Evolutionary conservation across 2,113 vertebrate species (phyloP).

Genomic region (Callipepla californica): DNA sequence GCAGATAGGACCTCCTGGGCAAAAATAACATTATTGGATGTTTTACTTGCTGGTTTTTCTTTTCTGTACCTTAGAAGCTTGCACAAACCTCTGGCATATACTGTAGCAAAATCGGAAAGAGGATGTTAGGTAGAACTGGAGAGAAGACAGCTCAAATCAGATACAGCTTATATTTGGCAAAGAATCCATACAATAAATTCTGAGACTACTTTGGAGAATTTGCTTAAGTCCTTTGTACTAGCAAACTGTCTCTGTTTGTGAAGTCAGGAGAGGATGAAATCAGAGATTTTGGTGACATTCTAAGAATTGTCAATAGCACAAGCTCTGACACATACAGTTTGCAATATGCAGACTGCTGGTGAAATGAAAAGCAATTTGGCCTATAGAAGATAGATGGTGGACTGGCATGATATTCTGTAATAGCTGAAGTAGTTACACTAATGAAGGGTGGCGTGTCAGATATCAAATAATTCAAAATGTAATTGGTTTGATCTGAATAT

Average conservation of each 20-base stretch:
- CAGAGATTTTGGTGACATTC: not conserved
- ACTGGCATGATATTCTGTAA: not conserved
- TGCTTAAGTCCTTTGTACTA: not conserved
- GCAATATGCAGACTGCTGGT: not conserved
- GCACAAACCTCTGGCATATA: not conserved
- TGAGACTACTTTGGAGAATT: not conserved
- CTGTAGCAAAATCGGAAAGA: not conserved
- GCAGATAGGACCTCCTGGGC: not conserved
- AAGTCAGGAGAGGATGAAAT: not conserved
- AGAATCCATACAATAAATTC: not conserved
- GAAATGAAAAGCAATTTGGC: not conserved
- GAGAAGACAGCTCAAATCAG: not conserved
- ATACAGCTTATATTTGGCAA: not conserved
- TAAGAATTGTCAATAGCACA: not conserved
- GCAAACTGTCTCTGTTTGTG: not conserved
- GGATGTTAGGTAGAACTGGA: not conserved
- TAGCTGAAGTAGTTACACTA: not conserved
- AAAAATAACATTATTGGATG: not conserved
- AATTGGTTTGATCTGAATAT: not conserved
- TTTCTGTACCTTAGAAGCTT: not conserved
- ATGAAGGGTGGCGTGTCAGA: not conserved
- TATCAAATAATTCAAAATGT: not conserved
- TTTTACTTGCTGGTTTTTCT: not conserved
- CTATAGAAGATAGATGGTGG: not conserved
- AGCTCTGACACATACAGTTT: fast-evolving